These are phyloP conservation scores for Damaliscus lunatus DNA, from an alignment of 2,113 vertebrate species.

Conservation along the genomic window DNA sequence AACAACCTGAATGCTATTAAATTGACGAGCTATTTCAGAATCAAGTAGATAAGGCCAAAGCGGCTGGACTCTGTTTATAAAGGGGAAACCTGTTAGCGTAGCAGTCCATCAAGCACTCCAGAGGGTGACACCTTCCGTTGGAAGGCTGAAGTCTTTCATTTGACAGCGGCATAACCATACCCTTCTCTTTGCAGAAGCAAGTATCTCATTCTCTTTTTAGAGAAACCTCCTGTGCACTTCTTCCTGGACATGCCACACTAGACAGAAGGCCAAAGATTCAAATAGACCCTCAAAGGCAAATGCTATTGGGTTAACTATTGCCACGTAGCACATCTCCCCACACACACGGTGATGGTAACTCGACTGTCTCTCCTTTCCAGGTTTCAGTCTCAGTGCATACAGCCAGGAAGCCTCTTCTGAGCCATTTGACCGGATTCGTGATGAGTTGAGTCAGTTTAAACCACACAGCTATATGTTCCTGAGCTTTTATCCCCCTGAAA, in stretches of 20 bases:
- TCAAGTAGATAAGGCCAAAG: constrained; percentile 72
- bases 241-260: neutral
- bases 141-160: constrained; percentile 24
- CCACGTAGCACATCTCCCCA: neutral
- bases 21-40: constrained; percentile 73
- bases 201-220: neutral
- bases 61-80: constrained; percentile 66
- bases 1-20: constrained; percentile 75
- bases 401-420: neutral
- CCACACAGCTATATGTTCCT: neutral
- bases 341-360: neutral
- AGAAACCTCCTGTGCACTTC: neutral
- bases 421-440: neutral
- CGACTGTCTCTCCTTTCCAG: neutral
- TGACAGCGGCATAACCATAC: neutral
- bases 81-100: constrained; percentile 62
- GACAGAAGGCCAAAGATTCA: neutral
- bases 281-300: neutral
- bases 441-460: constrained; percentile 6
- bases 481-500: neutral
- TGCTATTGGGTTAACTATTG: neutral
- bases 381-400: neutral
- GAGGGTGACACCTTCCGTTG: constrained; percentile 52
- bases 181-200: neutral
- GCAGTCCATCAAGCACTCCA: constrained; percentile 56